Evolutionary conservation across 2,113 vertebrate species (phyloP), one percentile per base, ranked within the genome.

Genomic region (Sphaerodactylus townsendi): DNA sequence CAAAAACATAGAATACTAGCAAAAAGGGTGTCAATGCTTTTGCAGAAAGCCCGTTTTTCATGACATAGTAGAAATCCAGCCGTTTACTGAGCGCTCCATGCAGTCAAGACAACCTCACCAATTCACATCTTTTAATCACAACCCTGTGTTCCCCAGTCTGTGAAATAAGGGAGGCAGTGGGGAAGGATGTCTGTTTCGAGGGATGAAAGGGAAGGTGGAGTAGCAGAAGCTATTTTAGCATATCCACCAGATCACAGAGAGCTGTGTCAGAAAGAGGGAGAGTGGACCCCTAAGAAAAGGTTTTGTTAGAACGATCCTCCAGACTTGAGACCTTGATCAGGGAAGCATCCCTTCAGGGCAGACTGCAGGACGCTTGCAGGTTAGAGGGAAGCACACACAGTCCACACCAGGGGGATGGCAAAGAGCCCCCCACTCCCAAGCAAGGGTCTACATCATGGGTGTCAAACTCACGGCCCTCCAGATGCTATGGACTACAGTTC

Each of bases 51-150:
- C 70, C 65, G 3, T 68, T 92, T 87, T 69, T 41, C 88, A 81
- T 33, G 21, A 35, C 5, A 7, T 35, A 81, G 1, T 87, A 91
- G 91, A 81, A 89, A 89, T 86, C 89, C 50, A 83, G 84, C 81
- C 30, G 81, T 75, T 92, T 91, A 89, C 91, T 92, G 93, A 91
- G 64, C 89, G 90, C 91, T 88, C 81, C 89, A 93, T 72, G 77
- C 88, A 76, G 44, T 53, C 1, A 33, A 86, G 75, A 37, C 23
- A 59, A 15, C 50, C 75, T 35, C 37, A 4, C 2, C 13, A 28
- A 59, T 68, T 86, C 37, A 59, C 68, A 39, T 87, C 82, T 87
- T 81, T 89, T 89, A n/a, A n/a, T n/a, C n/a, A n/a, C n/a, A n/a
- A n/a, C n/a, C n/a, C n/a, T n/a, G n/a, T n/a, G n/a, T n/a, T n/a